Conservation (phyloP, 2,113 vertebrate genomes). For the Apodemus speciosus region DNA sequence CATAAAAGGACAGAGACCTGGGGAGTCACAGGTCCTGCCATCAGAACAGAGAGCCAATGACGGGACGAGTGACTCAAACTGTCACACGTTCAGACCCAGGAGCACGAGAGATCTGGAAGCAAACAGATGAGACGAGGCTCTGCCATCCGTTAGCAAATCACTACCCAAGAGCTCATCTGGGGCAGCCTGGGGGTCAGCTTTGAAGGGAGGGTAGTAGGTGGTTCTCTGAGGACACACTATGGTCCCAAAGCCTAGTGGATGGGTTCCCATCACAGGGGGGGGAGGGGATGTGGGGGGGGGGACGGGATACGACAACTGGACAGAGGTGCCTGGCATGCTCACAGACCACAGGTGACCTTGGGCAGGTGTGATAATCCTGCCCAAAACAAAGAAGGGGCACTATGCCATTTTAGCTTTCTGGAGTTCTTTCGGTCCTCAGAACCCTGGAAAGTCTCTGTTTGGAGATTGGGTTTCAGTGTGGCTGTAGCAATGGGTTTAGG, state of each 20-base stretch:
- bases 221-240: neutral
- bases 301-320: neutral
- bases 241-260: neutral
- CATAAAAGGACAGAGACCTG: too few species aligned
- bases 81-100: neutral
- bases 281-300: too few species aligned
- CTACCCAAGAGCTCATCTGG: too few species aligned
- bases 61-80: neutral
- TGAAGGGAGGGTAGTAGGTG: neutral
- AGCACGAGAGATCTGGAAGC: too few species aligned
- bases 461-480: neutral
- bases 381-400: neutral
- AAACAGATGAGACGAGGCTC: neutral
- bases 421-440: neutral
- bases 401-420: neutral
- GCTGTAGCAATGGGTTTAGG: neutral
- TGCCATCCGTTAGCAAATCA: neutral
- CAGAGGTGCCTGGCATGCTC: neutral
- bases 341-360: neutral
- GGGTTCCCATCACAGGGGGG: too few species aligned
- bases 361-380: neutral
- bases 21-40: neutral
- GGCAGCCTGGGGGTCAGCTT: neutral
- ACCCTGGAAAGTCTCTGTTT: neutral
- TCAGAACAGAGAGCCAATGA: neutral